Conservation (phyloP, 2,888 invertebrate genomes). For the Meteorus cinctellus region DNA sequence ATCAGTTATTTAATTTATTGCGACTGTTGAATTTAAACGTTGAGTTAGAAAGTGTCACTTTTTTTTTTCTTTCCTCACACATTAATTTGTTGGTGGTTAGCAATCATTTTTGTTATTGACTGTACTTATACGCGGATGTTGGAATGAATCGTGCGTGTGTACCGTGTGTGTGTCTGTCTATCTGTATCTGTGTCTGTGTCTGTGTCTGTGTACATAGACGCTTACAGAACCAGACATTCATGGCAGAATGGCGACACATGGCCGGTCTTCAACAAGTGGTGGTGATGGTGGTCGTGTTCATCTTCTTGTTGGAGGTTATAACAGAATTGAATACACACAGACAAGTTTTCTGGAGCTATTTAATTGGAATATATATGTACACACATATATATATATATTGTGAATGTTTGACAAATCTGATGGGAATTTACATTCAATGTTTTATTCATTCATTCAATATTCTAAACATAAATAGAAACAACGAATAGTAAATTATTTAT, state of each 20-base stretch:
- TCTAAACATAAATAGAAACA: not conserved
- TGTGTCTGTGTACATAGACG: not conserved
- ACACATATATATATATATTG: not conserved
- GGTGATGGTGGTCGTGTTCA: slow-evolving; percentile 29
- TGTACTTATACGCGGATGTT: slow-evolving; percentile 53
- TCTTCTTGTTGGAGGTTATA: slow-evolving; percentile 23
- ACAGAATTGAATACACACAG: slow-evolving; percentile 11
- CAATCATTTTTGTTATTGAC: slow-evolving; percentile 51
- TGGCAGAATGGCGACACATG: slow-evolving; percentile 58
- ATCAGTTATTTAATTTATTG: not conserved
- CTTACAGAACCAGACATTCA: slow-evolving; percentile 38
- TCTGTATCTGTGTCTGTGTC: not conserved
- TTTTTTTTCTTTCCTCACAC: not conserved
- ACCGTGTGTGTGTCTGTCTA: not conserved
- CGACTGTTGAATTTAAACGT: not conserved
- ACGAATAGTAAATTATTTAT: no score
- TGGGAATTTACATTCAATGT: not conserved
- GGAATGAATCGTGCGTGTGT: slow-evolving; percentile 30
- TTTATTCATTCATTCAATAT: slow-evolving; percentile 5
- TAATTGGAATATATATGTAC: not conserved
- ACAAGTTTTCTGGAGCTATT: slow-evolving; percentile 10
- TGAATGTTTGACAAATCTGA: not conserved
- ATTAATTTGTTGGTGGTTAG: not conserved
- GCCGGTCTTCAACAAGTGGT: slow-evolving; percentile 69
- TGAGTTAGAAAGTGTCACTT: not conserved